Evolutionary conservation across 1,140 invertebrate genomes (phyloP).

Genomic region (Ephestia elutella): DNA sequence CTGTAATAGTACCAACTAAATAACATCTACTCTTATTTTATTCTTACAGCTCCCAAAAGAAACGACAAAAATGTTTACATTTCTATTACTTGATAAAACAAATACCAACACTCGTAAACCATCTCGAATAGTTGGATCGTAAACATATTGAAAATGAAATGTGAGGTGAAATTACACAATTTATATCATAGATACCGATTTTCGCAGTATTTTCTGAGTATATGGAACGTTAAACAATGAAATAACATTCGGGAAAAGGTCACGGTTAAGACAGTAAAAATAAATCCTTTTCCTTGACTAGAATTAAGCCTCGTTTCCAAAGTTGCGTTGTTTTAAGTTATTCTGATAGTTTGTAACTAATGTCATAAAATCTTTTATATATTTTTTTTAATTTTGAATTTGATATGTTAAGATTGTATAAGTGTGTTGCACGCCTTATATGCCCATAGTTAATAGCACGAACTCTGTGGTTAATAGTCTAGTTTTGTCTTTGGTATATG

Average conservation of each 20-base stretch:
- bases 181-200: background rate
- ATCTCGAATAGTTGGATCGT: background rate
- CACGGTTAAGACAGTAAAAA: background rate
- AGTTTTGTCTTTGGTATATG: too few species aligned
- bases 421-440: too few species aligned
- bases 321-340: background rate
- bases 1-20: too few species aligned
- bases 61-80: background rate
- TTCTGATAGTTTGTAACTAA: too few species aligned
- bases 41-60: background rate
- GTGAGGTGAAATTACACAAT: conserved; percentile 2
- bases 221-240: background rate
- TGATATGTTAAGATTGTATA: too few species aligned
- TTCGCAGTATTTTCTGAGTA: background rate
- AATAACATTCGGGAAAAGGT: background rate
- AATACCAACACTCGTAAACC: background rate
- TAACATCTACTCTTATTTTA: too few species aligned
- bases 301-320: background rate
- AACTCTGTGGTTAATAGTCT: too few species aligned
- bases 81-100: background rate
- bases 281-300: background rate
- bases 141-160: conserved; percentile 4
- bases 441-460: too few species aligned
- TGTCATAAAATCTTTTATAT: too few species aligned
- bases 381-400: too few species aligned